A percentile compares a stretch with the other conserved stretches of the same genome.
Evolutionary conservation across 2,888 invertebrate species (phyloP).

Genomic region (Tethea ocularis): DNA sequence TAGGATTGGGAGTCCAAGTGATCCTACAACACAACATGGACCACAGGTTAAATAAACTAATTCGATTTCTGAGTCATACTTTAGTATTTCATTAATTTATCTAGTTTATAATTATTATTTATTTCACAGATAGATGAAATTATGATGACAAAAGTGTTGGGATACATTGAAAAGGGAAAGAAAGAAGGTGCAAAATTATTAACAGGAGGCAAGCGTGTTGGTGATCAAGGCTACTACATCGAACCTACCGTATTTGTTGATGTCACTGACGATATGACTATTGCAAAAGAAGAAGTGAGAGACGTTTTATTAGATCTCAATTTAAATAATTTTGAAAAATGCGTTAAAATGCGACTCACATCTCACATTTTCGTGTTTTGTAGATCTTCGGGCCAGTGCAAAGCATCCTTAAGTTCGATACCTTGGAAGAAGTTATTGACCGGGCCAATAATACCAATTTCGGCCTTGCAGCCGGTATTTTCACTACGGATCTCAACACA

Average conservation of each 20-base stretch:
- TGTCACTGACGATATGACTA: slow-evolving; percentile 89
- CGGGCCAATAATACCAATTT: slow-evolving; percentile 91
- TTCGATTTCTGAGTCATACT: no score
- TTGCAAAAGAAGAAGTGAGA: slow-evolving; percentile 89
- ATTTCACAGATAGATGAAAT: slow-evolving; percentile 85
- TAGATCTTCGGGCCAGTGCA: slow-evolving; percentile 96
- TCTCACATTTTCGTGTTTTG: slow-evolving; percentile 9
- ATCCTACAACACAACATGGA: slow-evolving; percentile 47
- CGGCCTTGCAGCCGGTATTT: slow-evolving; percentile 92
- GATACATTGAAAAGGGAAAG: slow-evolving; percentile 90
- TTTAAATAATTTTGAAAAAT: no score
- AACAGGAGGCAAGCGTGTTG: slow-evolving; percentile 87
- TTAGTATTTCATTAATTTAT: no score
- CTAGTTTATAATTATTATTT: no score
- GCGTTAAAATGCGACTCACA: no score
- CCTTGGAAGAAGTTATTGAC: slow-evolving; percentile 90
- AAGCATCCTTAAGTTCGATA: slow-evolving; percentile 91
- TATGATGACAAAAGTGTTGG: slow-evolving; percentile 89
- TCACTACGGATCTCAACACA: slow-evolving; percentile 91
- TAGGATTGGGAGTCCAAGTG: slow-evolving; percentile 85
- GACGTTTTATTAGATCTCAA: no score
- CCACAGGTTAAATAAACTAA: slow-evolving; percentile 35
- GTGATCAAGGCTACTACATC: slow-evolving; percentile 88
- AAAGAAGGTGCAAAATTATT: slow-evolving; percentile 91
- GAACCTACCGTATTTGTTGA: slow-evolving; percentile 90